A percentile compares a stretch with the other conserved stretches of the same genome.
Evolutionary conservation across 2,797 vertebrate genomes (phyloP).

Genomic region (Amblyraja radiata): DNA sequence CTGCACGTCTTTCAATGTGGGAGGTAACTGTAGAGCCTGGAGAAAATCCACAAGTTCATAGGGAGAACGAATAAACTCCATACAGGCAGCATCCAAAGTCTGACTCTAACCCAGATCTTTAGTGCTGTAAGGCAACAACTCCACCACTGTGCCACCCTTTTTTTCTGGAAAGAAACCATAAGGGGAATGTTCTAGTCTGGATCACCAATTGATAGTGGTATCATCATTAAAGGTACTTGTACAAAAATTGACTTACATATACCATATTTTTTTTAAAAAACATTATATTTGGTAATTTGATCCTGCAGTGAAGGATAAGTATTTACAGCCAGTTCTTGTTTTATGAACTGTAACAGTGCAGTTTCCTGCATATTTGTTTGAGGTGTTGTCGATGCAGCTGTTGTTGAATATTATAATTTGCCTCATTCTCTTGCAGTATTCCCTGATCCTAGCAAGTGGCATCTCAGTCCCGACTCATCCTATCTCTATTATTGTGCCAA

Average conservation of each 20-base stretch:
- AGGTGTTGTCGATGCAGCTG: not conserved
- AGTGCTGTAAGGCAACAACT: too few species aligned
- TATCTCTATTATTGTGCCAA: constrained; percentile 37
- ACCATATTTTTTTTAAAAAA: not conserved
- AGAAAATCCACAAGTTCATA: too few species aligned
- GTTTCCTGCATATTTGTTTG: not conserved
- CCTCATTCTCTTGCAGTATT: not conserved
- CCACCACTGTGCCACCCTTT: too few species aligned
- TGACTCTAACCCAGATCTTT: too few species aligned
- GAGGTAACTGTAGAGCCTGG: too few species aligned
- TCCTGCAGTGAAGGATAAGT: not conserved
- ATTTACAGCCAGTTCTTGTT: not conserved
- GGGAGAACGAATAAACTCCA: too few species aligned
- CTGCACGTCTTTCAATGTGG: too few species aligned
- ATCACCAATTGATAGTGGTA: not conserved
- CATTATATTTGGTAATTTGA: not conserved
- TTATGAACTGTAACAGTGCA: too few species aligned
- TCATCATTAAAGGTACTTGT: not conserved
- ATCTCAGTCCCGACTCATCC: not conserved
- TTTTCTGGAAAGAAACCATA: too few species aligned
- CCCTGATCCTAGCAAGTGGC: constrained; percentile 4
- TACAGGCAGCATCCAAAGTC: too few species aligned
- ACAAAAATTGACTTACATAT: not conserved
- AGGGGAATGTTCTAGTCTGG: not conserved
- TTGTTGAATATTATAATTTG: not conserved